Evolutionary conservation across 2,888 invertebrate species (phyloP).

Genomic region (Anaspis maculata): DNA sequence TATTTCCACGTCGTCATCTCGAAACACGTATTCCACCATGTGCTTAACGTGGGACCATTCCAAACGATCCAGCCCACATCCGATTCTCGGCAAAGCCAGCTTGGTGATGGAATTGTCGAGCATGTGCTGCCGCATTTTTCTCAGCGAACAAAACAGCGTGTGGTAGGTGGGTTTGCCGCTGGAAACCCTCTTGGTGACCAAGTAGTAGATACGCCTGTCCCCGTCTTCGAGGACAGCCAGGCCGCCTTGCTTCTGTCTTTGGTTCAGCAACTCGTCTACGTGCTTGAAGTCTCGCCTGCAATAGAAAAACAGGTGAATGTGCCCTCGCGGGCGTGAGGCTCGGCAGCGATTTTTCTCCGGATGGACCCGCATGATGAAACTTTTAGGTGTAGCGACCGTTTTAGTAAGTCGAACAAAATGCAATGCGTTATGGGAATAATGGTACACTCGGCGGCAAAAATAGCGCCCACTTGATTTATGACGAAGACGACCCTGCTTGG

Average conservation of each 20-base stretch:
- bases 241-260: constrained; percentile 38
- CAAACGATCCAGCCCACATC: constrained; percentile 58
- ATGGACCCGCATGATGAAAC: too few species aligned
- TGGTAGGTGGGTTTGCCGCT: constrained; percentile 36
- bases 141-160: constrained; percentile 41
- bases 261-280: constrained; percentile 35
- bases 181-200: constrained; percentile 50
- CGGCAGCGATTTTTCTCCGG: too few species aligned
- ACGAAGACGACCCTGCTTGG: too few species aligned
- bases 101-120: constrained; percentile 43
- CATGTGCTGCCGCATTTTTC: constrained; percentile 41
- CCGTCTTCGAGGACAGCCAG: constrained; percentile 43
- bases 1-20: constrained; percentile 43
- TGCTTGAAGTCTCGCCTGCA: constrained; percentile 3
- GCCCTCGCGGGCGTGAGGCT: too few species aligned
- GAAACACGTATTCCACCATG: constrained; percentile 47
- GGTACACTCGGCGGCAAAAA: too few species aligned
- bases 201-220: constrained; percentile 48
- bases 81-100: constrained; percentile 56
- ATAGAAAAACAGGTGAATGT: too few species aligned
- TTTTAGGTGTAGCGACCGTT: too few species aligned
- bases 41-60: constrained; percentile 51
- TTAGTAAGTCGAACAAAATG: too few species aligned
- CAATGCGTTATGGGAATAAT: too few species aligned
- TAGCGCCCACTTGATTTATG: too few species aligned